Evolutionary conservation across 1,140 invertebrate species (phyloP), one percentile per base, ranked within the genome.

Genomic region (Ruditapes philippinarum): DNA sequence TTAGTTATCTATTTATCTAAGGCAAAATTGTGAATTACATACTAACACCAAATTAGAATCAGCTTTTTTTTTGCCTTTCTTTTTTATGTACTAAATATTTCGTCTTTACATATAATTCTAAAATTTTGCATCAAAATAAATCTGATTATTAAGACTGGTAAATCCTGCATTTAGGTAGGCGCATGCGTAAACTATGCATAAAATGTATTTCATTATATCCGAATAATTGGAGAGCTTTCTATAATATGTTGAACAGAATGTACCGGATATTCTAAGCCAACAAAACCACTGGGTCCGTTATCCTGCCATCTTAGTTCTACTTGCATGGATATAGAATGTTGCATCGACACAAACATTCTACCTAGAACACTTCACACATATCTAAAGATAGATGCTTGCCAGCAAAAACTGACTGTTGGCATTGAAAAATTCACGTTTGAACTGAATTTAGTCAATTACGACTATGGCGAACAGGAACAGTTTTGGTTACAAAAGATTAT

Each of bases 351-450:
- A 0, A 31, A 42, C 33, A 38, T 70, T 36, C 40, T 80, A 14
- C 19, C 11, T 17, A 62, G 57, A 36, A 33, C 22, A 17, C 17
- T 88, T 14, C 40, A 88, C 33, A 25, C 40, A 7, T 68, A 45
- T 11, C 1, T 88, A 12, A 4, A 79, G 25, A 31, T 88, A 19
- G 54, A 88, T 65, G 51, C 74, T 7, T 88, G 85, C 25, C 60
- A 57, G 19, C 51, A 88, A 17, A 76, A 14, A 22, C 28, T 88
- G 1, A 31, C 14, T 36, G 45, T 88, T 60, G 85, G 76, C 22
- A 80, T 88, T 22, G 85, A 88, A 62, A 88, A 80, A 40, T 68
- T 80, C 22, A 65, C 31, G 12, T 49, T 51, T 25, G 60, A 68
- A 40, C 49, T 88, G 7, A 31, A 57, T 33, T 42, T 88, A 9